phyloP scores from a whole-genome alignment of 2,888 invertebrate species.

The Cantharis rufa region DNA sequence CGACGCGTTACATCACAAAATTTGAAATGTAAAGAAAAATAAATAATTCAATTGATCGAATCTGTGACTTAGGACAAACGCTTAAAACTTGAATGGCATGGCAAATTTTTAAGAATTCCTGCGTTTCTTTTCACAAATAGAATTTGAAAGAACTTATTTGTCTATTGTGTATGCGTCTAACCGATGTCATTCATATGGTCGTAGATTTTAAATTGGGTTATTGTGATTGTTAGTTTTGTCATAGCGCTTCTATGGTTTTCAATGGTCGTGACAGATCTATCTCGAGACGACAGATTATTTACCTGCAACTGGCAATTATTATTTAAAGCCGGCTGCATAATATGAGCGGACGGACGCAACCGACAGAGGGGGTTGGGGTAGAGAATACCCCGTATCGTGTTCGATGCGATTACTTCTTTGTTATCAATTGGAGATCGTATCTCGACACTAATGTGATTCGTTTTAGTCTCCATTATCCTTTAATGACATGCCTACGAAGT shows the following conservation, averaged over 20 bases:
- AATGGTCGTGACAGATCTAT: conserved; percentile 7
- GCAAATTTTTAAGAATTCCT: conserved; percentile 17
- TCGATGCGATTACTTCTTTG: conserved; percentile 32
- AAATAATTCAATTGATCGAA: conserved; percentile 1
- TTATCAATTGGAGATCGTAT: conserved; percentile 21
- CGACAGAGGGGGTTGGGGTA: too few relatives aligned
- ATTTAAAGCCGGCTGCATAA: conserved; percentile 16
- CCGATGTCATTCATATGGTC: conserved; percentile 40
- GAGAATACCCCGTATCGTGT: neutral
- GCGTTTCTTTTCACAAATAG: conserved; percentile 14
- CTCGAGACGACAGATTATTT: conserved; percentile 13
- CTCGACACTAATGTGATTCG: conserved; percentile 33
- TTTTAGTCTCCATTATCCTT: conserved; percentile 32
- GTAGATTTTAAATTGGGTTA: conserved; percentile 40
- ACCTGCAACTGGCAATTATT: conserved; percentile 29
- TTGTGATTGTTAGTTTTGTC: conserved; percentile 31
- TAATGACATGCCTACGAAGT: conserved; percentile 32
- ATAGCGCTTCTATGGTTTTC: conserved; percentile 19
- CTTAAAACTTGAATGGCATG: conserved; percentile 13
- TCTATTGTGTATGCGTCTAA: conserved; percentile 33
- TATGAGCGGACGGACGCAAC: too few relatives aligned
- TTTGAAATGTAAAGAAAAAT: neutral
- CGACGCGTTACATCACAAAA: neutral
- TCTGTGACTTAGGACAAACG: conserved; percentile 11
- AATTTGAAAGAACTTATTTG: conserved; percentile 29